Percentiles rank a stretch among this genome's conserved stretches.
Conservation (phyloP, 2,888 invertebrate species). For the Branchipolynoe longqiensis region DNA sequence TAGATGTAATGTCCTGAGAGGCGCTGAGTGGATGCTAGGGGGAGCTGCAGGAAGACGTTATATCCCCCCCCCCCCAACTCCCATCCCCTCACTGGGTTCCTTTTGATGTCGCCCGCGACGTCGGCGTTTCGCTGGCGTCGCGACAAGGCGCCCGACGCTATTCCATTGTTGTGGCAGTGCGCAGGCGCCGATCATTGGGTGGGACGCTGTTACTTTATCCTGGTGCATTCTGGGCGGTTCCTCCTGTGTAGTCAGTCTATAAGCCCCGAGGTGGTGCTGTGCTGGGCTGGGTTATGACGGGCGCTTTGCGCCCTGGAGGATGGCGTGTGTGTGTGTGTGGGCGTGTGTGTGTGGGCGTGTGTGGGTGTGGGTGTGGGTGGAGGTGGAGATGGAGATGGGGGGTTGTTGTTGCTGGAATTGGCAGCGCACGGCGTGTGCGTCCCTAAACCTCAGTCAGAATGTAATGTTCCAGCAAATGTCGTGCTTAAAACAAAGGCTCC, state of each 20-base stretch:
- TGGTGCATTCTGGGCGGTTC: conserved; percentile 45
- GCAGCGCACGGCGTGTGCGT: not conserved
- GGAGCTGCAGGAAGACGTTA: not conserved
- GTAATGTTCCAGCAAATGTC: conserved; percentile 5
- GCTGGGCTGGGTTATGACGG: too few species aligned
- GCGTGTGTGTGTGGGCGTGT: not conserved
- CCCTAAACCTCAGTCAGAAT: conserved; percentile 13
- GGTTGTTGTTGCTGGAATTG: not conserved
- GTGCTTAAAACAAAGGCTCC: conserved; percentile 18
- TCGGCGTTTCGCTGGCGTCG: not conserved
- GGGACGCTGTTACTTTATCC: not conserved
- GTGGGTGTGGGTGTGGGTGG: not conserved
- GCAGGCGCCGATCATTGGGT: conserved; percentile 1
- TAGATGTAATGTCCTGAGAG: not conserved
- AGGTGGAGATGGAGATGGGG: not conserved
- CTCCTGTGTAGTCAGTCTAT: not conserved
- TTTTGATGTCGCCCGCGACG: not conserved
- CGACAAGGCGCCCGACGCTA: not conserved
- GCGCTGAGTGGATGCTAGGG: not conserved
- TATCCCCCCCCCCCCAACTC: not conserved
- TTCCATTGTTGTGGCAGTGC: conserved; percentile 12
- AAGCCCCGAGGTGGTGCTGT: not conserved
- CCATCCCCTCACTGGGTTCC: not conserved
- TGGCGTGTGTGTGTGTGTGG: not conserved
- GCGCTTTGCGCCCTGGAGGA: too few species aligned